Conservation (phyloP, 2,113 vertebrate genomes). For the Siphamia tubifer region DNA sequence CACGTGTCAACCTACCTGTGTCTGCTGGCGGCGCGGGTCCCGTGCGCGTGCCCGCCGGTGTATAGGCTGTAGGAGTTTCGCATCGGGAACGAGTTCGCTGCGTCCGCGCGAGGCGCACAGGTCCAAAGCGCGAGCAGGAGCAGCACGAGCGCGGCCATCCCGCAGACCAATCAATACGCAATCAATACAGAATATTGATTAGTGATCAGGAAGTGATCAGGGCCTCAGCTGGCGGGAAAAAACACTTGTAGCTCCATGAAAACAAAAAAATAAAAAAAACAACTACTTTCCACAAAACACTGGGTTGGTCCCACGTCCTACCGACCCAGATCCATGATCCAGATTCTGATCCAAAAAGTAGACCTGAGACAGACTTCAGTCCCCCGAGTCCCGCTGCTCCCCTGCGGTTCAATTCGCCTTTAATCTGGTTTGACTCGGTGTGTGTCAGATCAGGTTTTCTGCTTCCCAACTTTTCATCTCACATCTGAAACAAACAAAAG, state of each 20-base stretch:
- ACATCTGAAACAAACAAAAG: conserved; percentile 51
- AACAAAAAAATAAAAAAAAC: neutral
- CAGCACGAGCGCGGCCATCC: conserved; percentile 48
- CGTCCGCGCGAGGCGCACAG: neutral
- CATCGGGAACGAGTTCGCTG: conserved; percentile 57
- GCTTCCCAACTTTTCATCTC: conserved; percentile 25
- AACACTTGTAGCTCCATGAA: conserved; percentile 25
- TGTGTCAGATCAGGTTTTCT: neutral
- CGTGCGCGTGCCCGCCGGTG: conserved; percentile 45
- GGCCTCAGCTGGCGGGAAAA: conserved; percentile 3
- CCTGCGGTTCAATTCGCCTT: no score
- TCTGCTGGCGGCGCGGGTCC: conserved; percentile 56
- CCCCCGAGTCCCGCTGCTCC: neutral
- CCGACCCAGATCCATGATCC: conserved; percentile 19
- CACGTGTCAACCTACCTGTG: conserved; percentile 66
- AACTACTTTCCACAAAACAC: neutral
- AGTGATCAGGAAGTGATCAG: neutral
- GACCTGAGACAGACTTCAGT: neutral
- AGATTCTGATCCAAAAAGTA: neutral
- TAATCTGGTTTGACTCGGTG: neutral
- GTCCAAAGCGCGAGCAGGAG: conserved; percentile 56
- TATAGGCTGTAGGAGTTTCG: conserved; percentile 62
- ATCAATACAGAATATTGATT: neutral
- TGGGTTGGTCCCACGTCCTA: neutral
- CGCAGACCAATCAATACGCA: conserved; percentile 16